Base-by-base conservation (phyloP, 1,140 invertebrate genomes). In the Mercenaria mercenaria region DNA sequence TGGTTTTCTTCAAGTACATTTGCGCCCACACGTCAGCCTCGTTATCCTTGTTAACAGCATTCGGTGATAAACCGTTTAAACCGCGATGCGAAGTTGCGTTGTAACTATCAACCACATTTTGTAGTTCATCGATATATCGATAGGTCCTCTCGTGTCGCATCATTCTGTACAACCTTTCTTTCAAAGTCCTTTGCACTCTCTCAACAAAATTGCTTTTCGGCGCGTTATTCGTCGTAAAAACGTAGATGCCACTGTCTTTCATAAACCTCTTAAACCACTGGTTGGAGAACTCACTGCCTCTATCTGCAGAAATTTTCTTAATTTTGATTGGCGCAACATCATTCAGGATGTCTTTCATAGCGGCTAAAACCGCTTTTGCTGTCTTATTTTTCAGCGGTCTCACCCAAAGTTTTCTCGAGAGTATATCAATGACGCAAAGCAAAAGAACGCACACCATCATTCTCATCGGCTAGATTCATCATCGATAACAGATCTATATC, bases 401-500 rank as follows among this genome's bases (percentile, higher is more conserved):
- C 18, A 91, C 79, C 88, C 88, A 90, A 20, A 91, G 79, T 81
- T 86, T 81, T 47, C 56, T 61, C 29, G 77, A 84, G 41, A 91
- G 85, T 67, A 91, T 76, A 50, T 91, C 91, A 11, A 91, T 89
- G 41, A 74, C 91, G 13, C 84, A 64, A 2, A 91, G 59, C 2
- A 91, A 41, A 52, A 50, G 89, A 52, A 34, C 77, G 83, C 47
- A 82, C 69, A n/a, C 86, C 81, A 50, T 76, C 64, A 72, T 92
- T 90, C 23, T 64, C 29, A 20, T 76, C 86, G 11, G 91, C 81
- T n/a, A 91, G 67, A 41, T 79, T 77, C 37, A 74, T 26, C 32
- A 92, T 37, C n/a, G 83, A 77, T 29, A 83, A 76, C 23, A 92
- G 52, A 87, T 92, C 91, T 43, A 80, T 64, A 67, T 91, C 91